Evolutionary conservation across 2,888 invertebrate species (phyloP).

Genomic region (Drosophila anomalipes): DNA sequence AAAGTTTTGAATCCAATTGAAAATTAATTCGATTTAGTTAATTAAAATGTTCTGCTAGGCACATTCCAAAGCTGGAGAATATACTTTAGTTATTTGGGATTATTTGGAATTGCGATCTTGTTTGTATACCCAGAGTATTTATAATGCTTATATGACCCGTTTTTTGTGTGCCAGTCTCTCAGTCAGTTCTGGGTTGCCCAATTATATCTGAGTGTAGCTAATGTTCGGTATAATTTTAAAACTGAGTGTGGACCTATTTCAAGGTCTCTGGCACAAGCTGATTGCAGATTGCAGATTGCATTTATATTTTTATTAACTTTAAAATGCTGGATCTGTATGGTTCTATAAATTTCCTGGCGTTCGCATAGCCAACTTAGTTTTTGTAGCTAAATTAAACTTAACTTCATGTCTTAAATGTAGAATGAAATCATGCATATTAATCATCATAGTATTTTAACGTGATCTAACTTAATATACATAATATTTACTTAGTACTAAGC

Average conservation of each 20-base stretch:
- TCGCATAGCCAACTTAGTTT: not conserved
- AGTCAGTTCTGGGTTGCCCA: not conserved
- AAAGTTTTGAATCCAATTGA: conserved; percentile 12
- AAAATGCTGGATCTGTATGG: not conserved
- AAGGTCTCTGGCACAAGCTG: not conserved
- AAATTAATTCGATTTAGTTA: conserved; percentile 25
- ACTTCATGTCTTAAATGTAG: conserved; percentile 5
- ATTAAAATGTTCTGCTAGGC: not conserved
- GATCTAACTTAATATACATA: conserved; percentile 3
- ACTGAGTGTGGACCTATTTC: not conserved
- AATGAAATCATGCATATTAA: conserved; percentile 3
- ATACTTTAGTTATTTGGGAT: not conserved
- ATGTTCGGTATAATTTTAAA: not conserved
- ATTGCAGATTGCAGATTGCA: not conserved
- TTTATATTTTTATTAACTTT: not conserved
- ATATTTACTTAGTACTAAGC: conserved; percentile 7
- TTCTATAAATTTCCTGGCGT: not conserved
- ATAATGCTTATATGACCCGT: not conserved
- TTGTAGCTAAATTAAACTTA: not conserved
- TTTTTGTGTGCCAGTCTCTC: not conserved
- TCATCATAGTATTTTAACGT: not conserved
- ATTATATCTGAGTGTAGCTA: not conserved
- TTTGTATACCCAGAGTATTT: not conserved
- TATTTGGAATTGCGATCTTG: not conserved
- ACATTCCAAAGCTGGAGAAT: not conserved